Evolutionary conservation across 1,140 invertebrate species (phyloP).

Genomic region (Argopecten irradians): DNA sequence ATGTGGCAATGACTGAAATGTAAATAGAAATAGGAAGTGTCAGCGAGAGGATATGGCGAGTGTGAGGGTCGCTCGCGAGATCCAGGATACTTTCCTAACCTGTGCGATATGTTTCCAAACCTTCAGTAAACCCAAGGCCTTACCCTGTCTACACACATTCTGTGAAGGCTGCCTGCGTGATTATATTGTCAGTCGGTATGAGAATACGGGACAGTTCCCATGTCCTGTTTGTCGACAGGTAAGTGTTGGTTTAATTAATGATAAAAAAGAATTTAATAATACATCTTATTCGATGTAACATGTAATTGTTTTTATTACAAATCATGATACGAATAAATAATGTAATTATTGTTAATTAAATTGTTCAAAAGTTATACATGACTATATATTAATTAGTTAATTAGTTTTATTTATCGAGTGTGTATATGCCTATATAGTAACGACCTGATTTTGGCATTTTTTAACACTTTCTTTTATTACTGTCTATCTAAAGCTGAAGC

Average conservation of each 20-base stretch:
- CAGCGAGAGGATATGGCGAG: slow-evolving; percentile 41
- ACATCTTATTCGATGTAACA: neutral
- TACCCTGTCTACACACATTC: slow-evolving; percentile 69
- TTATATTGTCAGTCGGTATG: slow-evolving; percentile 54
- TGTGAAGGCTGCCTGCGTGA: slow-evolving; percentile 63
- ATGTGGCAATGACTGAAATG: slow-evolving; percentile 29
- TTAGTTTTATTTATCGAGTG: too few species aligned
- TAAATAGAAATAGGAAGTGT: neutral
- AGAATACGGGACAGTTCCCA: slow-evolving; percentile 56
- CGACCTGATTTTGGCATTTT: too few species aligned
- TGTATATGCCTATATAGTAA: too few species aligned
- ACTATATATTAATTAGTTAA: too few species aligned
- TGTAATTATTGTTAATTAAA: too few species aligned
- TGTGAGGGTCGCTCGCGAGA: slow-evolving; percentile 38
- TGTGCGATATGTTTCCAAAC: slow-evolving; percentile 62
- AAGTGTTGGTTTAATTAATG: too few species aligned
- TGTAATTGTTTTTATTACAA: too few species aligned
- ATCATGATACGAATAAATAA: too few species aligned
- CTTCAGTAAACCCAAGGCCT: slow-evolving; percentile 58
- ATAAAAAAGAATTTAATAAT: neutral
- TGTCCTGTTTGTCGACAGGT: slow-evolving; percentile 66
- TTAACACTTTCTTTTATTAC: too few species aligned
- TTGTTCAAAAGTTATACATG: too few species aligned
- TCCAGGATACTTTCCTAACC: slow-evolving; percentile 50
- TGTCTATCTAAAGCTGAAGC: too few species aligned